A percentile compares a stretch with the other conserved stretches of the same genome.
Conservation (phyloP, 37 sponge, comb jelly and placozoan genomes). For the Theonella swinhoei region DNA sequence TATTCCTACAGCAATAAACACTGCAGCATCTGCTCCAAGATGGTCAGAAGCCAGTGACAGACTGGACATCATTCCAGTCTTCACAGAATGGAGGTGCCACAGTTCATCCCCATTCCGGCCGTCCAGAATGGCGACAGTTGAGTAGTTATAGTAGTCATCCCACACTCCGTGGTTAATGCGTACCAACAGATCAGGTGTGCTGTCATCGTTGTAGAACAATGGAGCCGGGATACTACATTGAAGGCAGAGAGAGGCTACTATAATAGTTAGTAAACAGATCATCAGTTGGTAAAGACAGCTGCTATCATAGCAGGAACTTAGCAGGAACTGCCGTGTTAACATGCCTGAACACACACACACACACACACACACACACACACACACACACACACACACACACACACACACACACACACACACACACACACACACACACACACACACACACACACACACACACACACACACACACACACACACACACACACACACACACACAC, state of each 20-base stretch:
- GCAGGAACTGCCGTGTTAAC: background rate
- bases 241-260: conserved; percentile 4
- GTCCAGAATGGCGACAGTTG: conserved; percentile 63
- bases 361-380: too few species aligned
- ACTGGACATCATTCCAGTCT: conserved; percentile 45
- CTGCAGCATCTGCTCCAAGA: conserved; percentile 56
- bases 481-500: too few species aligned
- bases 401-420: too few species aligned
- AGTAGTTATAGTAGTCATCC: conserved; percentile 52
- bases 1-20: conserved; percentile 50
- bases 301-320: background rate
- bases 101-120: conserved; percentile 54
- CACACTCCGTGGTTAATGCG: conserved; percentile 68
- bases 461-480: too few species aligned
- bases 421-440: too few species aligned
- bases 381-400: too few species aligned
- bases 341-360: too few species aligned
- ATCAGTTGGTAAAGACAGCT: background rate
- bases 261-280: background rate
- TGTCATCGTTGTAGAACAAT: conserved; percentile 64
- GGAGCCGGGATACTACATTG: conserved; percentile 73
- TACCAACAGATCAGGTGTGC: conserved; percentile 66
- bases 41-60: conserved; percentile 21
- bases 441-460: too few species aligned
- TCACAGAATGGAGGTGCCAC: conserved; percentile 63